phyloP scores from a whole-genome alignment of 2,797 vertebrate genomes.

The Alcedo atthis region DNA sequence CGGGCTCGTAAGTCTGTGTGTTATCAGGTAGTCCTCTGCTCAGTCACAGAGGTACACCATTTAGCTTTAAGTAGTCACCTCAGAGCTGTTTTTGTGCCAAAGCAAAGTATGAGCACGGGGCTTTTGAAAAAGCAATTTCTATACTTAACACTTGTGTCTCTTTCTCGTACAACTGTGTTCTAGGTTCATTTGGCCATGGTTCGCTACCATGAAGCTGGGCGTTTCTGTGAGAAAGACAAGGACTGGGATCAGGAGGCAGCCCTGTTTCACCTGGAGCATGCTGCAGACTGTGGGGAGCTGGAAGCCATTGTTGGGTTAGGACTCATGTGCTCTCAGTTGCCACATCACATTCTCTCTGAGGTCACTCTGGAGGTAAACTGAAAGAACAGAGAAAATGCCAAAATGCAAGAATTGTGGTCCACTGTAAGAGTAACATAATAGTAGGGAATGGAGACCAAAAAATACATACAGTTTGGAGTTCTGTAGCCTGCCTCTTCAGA shows the following conservation, averaged over 20 bases:
- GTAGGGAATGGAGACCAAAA: background rate
- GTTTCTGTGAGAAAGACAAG: constrained; percentile 91
- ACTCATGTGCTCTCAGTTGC: constrained; percentile 89
- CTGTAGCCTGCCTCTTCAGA: background rate
- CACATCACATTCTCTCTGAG: constrained; percentile 92
- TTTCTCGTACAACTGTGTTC: background rate
- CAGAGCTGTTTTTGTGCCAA: background rate
- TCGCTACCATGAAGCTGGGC: constrained; percentile 92
- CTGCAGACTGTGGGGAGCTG: constrained; percentile 93
- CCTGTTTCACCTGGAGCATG: constrained; percentile 91
- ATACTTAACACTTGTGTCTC: background rate
- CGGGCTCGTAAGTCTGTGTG: background rate
- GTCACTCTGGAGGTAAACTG: constrained; percentile 85
- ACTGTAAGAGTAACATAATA: background rate
- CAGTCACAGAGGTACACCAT: background rate
- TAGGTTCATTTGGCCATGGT: constrained; percentile 98
- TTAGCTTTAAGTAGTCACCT: background rate
- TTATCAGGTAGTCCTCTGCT: background rate
- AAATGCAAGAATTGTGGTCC: background rate
- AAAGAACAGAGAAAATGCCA: background rate
- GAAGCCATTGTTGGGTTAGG: constrained; percentile 93
- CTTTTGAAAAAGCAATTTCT: background rate
- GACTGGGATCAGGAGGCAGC: constrained; percentile 91
- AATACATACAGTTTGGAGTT: background rate
- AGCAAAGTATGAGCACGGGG: background rate